Evolutionary conservation across 2,888 invertebrate genomes (phyloP), one percentile per base, ranked within the genome.

Genomic region (Barypeithes pellucidus): DNA sequence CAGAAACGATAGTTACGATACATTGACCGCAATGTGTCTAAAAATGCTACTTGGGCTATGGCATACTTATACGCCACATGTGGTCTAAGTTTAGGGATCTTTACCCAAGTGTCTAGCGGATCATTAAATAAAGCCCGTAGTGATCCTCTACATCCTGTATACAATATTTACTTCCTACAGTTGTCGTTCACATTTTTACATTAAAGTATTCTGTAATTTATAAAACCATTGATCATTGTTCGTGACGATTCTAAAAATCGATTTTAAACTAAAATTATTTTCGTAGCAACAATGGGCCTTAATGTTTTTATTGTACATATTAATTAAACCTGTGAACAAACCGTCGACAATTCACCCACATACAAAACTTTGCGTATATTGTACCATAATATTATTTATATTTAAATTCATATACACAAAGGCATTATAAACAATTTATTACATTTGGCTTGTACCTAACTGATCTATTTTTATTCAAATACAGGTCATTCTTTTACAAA

Each of bases 381-480:
- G 82, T 83, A 82, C 79, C 79, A 81, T 77, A 77, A 77, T 75
- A 77, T 29, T 70, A 75, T 78, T 76, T 75, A 62, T 63, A 63
- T 62, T 63, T 45, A 43, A 62, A 43, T 57, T 70, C 1, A 29
- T 29, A 29, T 29, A 29, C 29, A 29, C 8, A 29, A 29, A 29
- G 29, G 1, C n/a, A n/a, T n/a, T n/a, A n/a, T n/a, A n/a, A n/a
- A n/a, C n/a, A n/a, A n/a, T n/a, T n/a, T n/a, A n/a, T n/a, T n/a
- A n/a, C n/a, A n/a, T n/a, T n/a, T n/a, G n/a, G n/a, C n/a, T n/a
- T n/a, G n/a, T n/a, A n/a, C n/a, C n/a, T n/a, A n/a, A n/a, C n/a
- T n/a, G n/a, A n/a, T n/a, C n/a, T n/a, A n/a, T n/a, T n/a, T n/a
- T n/a, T n/a, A n/a, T n/a, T n/a, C n/a, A n/a, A n/a, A n/a, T n/a